Evolutionary conservation across 2,113 vertebrate species (phyloP).

Genomic region (Atherinomorus stipes): DNA sequence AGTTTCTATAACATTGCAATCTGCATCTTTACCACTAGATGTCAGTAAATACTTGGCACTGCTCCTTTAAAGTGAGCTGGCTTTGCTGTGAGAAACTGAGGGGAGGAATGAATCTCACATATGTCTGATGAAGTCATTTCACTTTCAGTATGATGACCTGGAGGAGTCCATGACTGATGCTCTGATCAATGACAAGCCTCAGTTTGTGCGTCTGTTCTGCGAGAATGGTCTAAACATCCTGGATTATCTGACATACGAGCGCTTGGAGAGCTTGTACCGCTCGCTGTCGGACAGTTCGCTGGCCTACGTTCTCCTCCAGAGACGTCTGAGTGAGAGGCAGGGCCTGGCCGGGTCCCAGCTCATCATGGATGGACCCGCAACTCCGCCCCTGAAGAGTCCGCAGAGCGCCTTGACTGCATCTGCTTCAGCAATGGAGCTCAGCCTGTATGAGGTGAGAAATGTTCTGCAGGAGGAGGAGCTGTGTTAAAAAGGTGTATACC

Average conservation of each 20-base stretch:
- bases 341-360: not conserved
- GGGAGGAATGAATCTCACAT: too few species aligned
- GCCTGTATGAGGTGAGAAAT: conserved; percentile 77
- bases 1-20: too few species aligned
- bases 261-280: conserved; percentile 84
- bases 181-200: conserved; percentile 86
- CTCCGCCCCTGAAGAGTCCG: not conserved
- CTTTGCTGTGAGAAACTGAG: too few species aligned
- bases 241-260: conserved; percentile 83
- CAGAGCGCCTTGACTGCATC: not conserved
- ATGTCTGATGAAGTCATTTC: not conserved
- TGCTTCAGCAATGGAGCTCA: conserved; percentile 46
- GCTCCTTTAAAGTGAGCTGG: too few species aligned
- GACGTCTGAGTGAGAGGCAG: conserved; percentile 60
- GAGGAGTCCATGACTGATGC: conserved; percentile 88
- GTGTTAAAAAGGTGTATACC: not conserved
- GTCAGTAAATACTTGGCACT: too few species aligned
- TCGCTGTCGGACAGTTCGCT: conserved; percentile 76
- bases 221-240: conserved; percentile 87
- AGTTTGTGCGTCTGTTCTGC: conserved; percentile 88
- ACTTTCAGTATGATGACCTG: conserved; percentile 80
- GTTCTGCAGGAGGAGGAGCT: too few species aligned
- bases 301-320: conserved; percentile 80
- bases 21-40: too few species aligned
- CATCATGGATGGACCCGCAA: not conserved